Base-by-base conservation (phyloP, 2,797 vertebrate genomes). In the Clangula hyemalis region DNA sequence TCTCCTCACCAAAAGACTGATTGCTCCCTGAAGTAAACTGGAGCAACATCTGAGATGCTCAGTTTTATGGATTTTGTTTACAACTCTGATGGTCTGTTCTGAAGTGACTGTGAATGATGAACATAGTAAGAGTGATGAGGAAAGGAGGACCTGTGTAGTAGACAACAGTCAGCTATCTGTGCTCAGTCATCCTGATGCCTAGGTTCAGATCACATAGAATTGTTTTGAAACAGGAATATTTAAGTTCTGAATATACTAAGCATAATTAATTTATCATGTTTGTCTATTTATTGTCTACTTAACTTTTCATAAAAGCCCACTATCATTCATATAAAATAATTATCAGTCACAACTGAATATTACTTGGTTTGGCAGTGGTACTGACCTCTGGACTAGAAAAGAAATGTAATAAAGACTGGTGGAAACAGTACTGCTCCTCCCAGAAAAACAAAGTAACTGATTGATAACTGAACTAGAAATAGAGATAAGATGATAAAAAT, bases 281-380 rank as follows among this genome's bases (percentile, higher is more conserved):
- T 70, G 65, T 51, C 56, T 24, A 28, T 53, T 65, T 72, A 36
- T 21, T 49, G 3, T 68, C 43, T 45, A 41, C 66, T 11, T 53
- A 74, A 56, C 9, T 87, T 82, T 88, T 92, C 39, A 73, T 51
- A 61, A 61, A 88, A 81, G 28, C 5, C 36, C 54, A 70, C 45
- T 64, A 34, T 32, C 11, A 14, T 41, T 95, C 3, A 16, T 56
- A 36, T 68, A 45, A 69, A 70, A 39, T 76, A 45, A 8, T 43
- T 22, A 62, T 82, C 32, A 72, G 39, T 85, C 19, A 19, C 18
- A 10, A 28, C 64, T 32, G 8, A 32, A 2, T 69, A 41, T 79
- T 39, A 27, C 27, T 69, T 38, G 8, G 6, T 58, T 79, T 75
- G 73, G 27, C 28, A 71, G 6, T 71, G 21, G 11, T 73, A 22